Base-by-base conservation (phyloP, 2,888 invertebrate species). In the Acrobasis repandana region DNA sequence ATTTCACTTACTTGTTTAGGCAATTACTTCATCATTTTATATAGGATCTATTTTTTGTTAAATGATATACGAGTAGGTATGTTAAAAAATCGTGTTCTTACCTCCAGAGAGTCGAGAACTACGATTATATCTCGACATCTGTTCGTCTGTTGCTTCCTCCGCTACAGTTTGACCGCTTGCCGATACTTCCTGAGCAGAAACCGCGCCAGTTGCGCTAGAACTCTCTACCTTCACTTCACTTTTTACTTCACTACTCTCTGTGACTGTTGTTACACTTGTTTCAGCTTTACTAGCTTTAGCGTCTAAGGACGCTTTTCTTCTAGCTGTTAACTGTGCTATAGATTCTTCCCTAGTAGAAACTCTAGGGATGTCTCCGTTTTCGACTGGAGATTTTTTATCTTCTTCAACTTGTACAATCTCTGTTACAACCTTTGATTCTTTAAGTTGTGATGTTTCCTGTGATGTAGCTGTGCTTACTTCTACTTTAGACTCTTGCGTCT, bases 51-150 rank as follows among this genome's bases (percentile, higher is more conserved):
- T 28, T 28, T 28, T n/a, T 5, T 6, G 6, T 20, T 28, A 28
- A 38, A 11, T 38, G 11, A 38, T 10, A 38, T 38, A 14, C 9
- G 9, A 11, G 11, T 1, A 38, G 14, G 10, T 43, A 52, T 34
- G 38, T 20, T 2, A 20, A 28, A 28, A n/a, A 28, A 15, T 28
- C 14, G 2, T 28, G 28, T 52, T 60, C 75, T 80, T 82, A 94
- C 94, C 94, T 93, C 94, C 94, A 77, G 94, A 92, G 56, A 93
- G 91, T 86, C 93, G 93, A 77, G 94, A 93, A 75, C 94, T 94
- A 81, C 93, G 93, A 86, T 93, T 93, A 77, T 93, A 94, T 74
- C 94, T 93, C 70, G 95, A 93, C 79, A 94, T 93, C 66, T 91
- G 90, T 80, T 83, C 89, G 77, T 86, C 88, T 67, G 71, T 78